Evolutionary conservation across 1,140 invertebrate genomes (phyloP), one percentile per base, ranked within the genome.

Genomic region (Hermatobates lingyangjiaoensis): DNA sequence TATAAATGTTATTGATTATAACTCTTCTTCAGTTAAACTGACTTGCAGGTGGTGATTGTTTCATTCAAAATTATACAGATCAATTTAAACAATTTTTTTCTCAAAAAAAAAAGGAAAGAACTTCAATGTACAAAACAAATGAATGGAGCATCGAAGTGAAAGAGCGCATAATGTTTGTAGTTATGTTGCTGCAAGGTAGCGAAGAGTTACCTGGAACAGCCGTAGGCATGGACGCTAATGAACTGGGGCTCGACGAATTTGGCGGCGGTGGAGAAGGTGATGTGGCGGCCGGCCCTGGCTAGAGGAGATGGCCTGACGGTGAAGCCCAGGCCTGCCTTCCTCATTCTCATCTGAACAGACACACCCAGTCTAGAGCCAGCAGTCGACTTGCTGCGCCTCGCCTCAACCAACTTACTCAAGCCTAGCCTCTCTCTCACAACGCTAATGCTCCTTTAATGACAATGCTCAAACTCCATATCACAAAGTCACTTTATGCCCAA

Each of bases 171-270:
- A 15, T 34, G 7, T 7, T 15, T 7, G 15, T 34, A 7, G 7
- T 34, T 34, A 34, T 15, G 15, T 7, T 7, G 7, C 15, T 34
- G 15, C 28, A 7, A 15, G 15, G 15, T 7, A 15, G 15, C 28
- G 7, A 7, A 34, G 14, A 58, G 64, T 55, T 59, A 64, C 20
- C 48, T 38, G 63, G 79, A 73, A 60, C 83, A 87, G 1, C 81
- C 82, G 47, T 86, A 85, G 1, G 83, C 83, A 60, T 86, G 86
- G 0, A 87, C 81, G 14, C 81, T 84, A 21, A 84, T 80, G 54
- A 85, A 86, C 25, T 82, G 77, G 0, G 82, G 83, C 60, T 87
- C 82, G 0, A 84, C 71, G 55, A 86, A 86, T 58, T 83, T 83
- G 0, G 82, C 83, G 57, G 84, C 80, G 0, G 83, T 86, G 60